Percentiles rank a stretch among this genome's conserved stretches.
Conservation (phyloP, 2,113 vertebrate genomes). For the Poicephalus meyeri region DNA sequence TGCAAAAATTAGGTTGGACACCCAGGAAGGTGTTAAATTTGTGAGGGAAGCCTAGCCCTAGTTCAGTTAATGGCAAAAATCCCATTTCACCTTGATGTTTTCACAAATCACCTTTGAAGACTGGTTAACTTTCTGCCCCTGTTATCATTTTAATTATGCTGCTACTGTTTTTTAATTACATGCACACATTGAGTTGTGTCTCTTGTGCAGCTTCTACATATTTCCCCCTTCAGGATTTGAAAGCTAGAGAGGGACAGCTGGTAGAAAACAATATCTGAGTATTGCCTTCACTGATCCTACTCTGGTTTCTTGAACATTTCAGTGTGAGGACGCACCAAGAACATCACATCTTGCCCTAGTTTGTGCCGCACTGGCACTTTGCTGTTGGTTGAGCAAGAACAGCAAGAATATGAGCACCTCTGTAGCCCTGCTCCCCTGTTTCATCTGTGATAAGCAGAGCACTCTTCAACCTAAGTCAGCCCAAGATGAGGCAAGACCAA, state of each 20-base stretch:
- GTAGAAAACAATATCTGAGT: neutral
- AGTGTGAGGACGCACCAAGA: neutral
- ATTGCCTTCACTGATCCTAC: neutral
- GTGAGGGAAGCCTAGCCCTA: neutral
- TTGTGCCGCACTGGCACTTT: neutral
- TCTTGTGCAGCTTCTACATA: neutral
- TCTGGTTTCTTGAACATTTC: neutral
- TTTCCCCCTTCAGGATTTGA: neutral
- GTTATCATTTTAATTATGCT: conserved; percentile 7
- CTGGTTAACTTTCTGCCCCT: neutral
- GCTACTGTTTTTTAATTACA: neutral
- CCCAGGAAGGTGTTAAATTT: neutral
- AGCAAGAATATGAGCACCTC: neutral
- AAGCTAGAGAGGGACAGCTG: neutral
- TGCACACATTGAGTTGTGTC: neutral
- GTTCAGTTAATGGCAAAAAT: neutral
- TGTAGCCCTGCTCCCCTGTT: neutral
- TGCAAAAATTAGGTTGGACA: neutral
- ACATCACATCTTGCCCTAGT: neutral
- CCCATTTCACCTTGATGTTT: neutral
- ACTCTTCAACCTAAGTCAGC: neutral
- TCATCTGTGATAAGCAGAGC: too few species aligned
- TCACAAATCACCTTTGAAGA: neutral
- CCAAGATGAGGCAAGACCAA: neutral
- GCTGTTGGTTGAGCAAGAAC: neutral